These are phyloP conservation scores for Cercocebus atys DNA, from an alignment of 2,113 vertebrate genomes.

Conservation along the genomic window DNA sequence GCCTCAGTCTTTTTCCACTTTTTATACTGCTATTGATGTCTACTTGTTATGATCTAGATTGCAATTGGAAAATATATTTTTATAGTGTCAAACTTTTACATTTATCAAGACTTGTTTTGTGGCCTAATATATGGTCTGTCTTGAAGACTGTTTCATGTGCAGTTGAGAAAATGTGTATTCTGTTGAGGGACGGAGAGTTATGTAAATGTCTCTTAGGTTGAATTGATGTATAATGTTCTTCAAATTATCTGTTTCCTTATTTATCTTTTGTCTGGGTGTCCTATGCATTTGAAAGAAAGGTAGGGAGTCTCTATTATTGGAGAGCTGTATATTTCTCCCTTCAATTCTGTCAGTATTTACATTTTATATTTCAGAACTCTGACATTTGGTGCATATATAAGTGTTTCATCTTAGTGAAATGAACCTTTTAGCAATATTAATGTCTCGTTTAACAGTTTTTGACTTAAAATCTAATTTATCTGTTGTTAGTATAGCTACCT, in stretches of 20 bases:
- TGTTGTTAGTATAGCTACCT: neutral
- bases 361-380: neutral
- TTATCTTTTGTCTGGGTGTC: neutral
- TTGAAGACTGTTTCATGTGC: neutral
- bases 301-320: neutral
- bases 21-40: neutral
- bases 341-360: neutral
- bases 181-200: neutral
- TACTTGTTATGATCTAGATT: neutral
- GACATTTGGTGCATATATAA: neutral
- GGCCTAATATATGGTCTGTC: neutral
- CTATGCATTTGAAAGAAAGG: neutral
- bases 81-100: neutral
- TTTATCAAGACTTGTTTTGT: neutral
- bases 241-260: neutral
- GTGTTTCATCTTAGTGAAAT: neutral
- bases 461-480: neutral
- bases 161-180: neutral
- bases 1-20: neutral
- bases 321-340: neutral
- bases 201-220: neutral
- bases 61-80: neutral
- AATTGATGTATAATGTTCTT: neutral
- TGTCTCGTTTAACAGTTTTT: neutral
- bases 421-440: neutral